phyloP scores from a whole-genome alignment of 2,888 invertebrate genomes.

The Nipponacmea schrenckii region DNA sequence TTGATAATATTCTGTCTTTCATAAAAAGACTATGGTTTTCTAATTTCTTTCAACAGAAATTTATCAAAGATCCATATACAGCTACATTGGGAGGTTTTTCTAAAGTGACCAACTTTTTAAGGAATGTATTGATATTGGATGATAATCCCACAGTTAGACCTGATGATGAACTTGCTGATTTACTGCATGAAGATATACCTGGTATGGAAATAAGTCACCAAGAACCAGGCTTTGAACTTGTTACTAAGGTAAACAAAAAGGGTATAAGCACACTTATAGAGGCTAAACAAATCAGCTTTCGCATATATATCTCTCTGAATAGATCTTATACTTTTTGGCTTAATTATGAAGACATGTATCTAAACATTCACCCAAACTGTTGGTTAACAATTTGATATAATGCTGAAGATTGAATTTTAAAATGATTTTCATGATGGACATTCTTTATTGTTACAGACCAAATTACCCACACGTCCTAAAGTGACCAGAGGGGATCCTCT shows the following conservation, averaged over 20 bases:
- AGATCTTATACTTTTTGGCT: neutral
- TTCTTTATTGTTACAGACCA: conserved; percentile 48
- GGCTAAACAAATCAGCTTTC: neutral
- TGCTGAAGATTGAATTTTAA: too few species aligned
- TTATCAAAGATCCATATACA: conserved; percentile 79
- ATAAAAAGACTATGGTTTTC: too few species aligned
- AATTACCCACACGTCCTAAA: conserved; percentile 53
- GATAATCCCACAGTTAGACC: conserved; percentile 68
- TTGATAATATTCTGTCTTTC: too few species aligned
- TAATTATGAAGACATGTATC: neutral
- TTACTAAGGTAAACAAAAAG: conserved; percentile 64
- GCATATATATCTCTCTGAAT: too few species aligned
- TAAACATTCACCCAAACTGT: too few species aligned
- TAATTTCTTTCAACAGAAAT: conserved; percentile 64
- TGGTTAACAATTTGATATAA: too few species aligned
- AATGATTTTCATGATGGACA: neutral
- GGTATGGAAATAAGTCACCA: conserved; percentile 64
- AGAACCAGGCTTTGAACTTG: conserved; percentile 68
- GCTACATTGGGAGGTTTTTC: conserved; percentile 87
- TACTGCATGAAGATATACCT: conserved; percentile 58
- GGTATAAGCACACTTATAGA: too few species aligned
- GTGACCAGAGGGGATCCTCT: conserved; percentile 56
- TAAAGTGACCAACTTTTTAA: conserved; percentile 82
- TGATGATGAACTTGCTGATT: conserved; percentile 71
- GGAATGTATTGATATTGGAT: conserved; percentile 69